These are phyloP conservation scores for Tromatobia lineatoria DNA, from an alignment of 2,888 invertebrate genomes.

Conservation along the genomic window DNA sequence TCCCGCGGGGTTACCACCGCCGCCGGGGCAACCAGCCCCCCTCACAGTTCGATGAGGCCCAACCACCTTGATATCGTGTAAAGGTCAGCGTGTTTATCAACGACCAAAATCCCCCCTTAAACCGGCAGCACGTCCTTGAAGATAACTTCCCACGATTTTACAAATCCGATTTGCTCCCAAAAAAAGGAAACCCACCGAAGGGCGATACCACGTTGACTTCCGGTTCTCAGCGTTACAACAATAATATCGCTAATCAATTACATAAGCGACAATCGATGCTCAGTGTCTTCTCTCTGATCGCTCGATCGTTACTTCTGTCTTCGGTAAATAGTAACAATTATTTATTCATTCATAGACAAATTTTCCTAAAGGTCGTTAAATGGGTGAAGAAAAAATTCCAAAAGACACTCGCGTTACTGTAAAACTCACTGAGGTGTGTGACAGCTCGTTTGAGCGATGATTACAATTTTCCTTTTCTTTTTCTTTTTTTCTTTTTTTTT, in stretches of 20 bases:
- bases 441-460: conserved; percentile 33
- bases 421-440: conserved; percentile 37
- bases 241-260: neutral
- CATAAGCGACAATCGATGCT: conserved; percentile 30
- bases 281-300: conserved; percentile 56
- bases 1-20: conserved; percentile 80
- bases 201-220: conserved; percentile 1
- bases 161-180: too few species aligned
- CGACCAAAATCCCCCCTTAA: neutral
- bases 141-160: neutral
- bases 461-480: conserved; percentile 9
- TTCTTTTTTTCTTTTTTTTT: conserved; percentile 20
- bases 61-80: conserved; percentile 72
- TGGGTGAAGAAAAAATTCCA: neutral
- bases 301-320: conserved; percentile 57
- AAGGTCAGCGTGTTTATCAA: conserved; percentile 10
- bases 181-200: conserved; percentile 26
- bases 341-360: neutral
- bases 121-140: neutral
- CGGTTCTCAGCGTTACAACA: neutral
- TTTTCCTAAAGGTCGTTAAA: neutral
- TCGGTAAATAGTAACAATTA: conserved; percentile 9
- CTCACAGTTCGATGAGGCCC: conserved; percentile 75
- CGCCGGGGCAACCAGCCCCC: conserved; percentile 73
- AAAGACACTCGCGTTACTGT: conserved; percentile 1